Evolutionary conservation across 2,888 invertebrate genomes (phyloP).

Genomic region (Calameuta filiformis): DNA sequence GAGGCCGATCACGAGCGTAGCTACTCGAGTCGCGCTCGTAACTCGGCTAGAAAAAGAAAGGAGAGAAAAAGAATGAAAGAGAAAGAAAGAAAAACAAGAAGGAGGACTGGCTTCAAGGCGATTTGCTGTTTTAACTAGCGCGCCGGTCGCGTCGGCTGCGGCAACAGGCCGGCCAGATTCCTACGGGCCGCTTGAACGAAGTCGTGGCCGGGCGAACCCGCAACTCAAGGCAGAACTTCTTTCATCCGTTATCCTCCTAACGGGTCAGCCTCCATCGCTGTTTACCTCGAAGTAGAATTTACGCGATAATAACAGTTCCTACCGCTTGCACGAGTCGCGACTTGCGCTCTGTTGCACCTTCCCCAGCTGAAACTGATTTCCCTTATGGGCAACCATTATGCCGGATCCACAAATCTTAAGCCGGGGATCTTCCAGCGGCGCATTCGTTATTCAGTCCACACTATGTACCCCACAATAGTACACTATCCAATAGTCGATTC

Average conservation of each 20-base stretch:
- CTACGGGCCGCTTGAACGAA: background rate
- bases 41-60: background rate
- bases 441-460: background rate
- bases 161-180: background rate
- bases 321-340: background rate
- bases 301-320: background rate
- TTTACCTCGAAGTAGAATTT: slow-evolving; percentile 1
- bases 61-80: background rate
- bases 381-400: background rate
- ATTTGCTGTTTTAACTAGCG: slow-evolving; percentile 22
- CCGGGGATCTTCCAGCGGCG: background rate
- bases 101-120: slow-evolving; percentile 16
- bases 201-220: background rate
- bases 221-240: background rate
- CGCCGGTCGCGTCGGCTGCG: background rate
- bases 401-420: background rate
- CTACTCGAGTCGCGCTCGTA: slow-evolving; percentile 1
- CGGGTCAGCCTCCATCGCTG: slow-evolving; percentile 1
- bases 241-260: background rate
- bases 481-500: background rate
- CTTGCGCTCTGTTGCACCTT: background rate
- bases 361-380: background rate
- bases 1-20: background rate
- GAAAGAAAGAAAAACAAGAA: background rate
- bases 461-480: too few relatives aligned